These are phyloP conservation scores for Callaeas wilsoni DNA, from an alignment of 2,113 vertebrate species.

Conservation along the genomic window DNA sequence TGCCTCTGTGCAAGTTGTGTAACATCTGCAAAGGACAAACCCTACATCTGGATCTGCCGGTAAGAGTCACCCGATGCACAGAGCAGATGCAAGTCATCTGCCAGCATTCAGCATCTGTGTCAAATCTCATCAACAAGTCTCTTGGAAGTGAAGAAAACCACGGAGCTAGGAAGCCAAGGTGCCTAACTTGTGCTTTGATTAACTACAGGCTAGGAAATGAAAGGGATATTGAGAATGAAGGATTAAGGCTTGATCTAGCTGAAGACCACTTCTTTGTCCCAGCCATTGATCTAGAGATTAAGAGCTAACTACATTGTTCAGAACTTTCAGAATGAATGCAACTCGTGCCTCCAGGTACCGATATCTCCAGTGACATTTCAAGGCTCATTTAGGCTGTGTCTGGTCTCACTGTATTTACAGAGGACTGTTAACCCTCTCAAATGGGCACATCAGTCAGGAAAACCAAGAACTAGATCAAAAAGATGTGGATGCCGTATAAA, in stretches of 20 bases:
- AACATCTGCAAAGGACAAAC: neutral
- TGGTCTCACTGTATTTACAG: neutral
- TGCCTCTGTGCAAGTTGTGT: neutral
- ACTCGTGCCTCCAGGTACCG: neutral
- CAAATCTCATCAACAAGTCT: neutral
- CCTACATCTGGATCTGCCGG: neutral
- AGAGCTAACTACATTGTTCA: neutral
- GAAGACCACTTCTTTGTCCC: neutral
- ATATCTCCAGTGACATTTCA: neutral
- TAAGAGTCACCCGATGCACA: neutral
- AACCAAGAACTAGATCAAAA: neutral
- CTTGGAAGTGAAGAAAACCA: neutral
- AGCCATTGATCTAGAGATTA: neutral
- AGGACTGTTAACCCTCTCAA: neutral
- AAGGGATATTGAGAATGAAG: neutral
- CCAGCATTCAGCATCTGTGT: neutral
- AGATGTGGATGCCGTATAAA: neutral
- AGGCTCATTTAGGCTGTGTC: neutral
- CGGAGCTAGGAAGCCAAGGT: neutral
- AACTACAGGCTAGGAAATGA: neutral
- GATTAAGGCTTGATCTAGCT: neutral
- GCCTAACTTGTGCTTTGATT: neutral
- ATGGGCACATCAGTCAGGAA: neutral
- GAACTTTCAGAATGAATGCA: neutral
- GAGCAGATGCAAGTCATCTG: neutral